phyloP scores from a whole-genome alignment of 2,113 vertebrate genomes.

The Xiphophorus maculatus region DNA sequence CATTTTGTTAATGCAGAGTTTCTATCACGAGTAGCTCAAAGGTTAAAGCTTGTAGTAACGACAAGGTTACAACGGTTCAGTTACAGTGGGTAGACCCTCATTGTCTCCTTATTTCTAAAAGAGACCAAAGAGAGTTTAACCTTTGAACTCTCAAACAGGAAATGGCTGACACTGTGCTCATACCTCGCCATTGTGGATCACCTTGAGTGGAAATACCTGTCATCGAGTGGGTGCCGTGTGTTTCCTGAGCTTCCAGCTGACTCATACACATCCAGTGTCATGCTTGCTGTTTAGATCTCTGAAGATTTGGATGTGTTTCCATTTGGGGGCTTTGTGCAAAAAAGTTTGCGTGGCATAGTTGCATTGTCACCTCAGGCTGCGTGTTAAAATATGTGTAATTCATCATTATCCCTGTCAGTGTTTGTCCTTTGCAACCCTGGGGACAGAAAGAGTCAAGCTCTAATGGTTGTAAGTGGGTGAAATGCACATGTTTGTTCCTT shows the following conservation, averaged over 20 bases:
- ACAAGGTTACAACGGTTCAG: conserved; percentile 3
- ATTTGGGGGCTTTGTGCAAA: conserved; percentile 1
- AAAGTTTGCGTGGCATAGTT: conserved; percentile 1
- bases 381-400: conserved; percentile 80
- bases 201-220: conserved; percentile 75
- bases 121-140: conserved; percentile 72
- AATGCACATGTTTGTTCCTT: conserved; percentile 38
- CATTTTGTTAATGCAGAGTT: not conserved
- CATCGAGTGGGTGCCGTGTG: conserved; percentile 37
- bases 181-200: conserved; percentile 63
- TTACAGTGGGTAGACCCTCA: conserved; percentile 9
- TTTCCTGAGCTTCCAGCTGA: conserved; percentile 42
- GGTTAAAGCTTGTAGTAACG: not conserved
- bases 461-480: conserved; percentile 1
- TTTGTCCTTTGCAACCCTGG: conserved; percentile 76
- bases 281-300: conserved; percentile 21
- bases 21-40: not conserved
- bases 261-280: conserved; percentile 32
- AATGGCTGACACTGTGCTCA: conserved; percentile 61
- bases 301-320: conserved; percentile 1
- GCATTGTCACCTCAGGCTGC: conserved; percentile 69
- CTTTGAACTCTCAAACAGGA: conserved; percentile 71
- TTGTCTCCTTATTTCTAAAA: conserved; percentile 49
- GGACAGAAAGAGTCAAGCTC: conserved; percentile 30
- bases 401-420: conserved; percentile 80